A percentile compares a stretch with the other conserved stretches of the same genome.
phyloP scores from a whole-genome alignment of 2,113 vertebrate species.

The Sceloporus undulatus region DNA sequence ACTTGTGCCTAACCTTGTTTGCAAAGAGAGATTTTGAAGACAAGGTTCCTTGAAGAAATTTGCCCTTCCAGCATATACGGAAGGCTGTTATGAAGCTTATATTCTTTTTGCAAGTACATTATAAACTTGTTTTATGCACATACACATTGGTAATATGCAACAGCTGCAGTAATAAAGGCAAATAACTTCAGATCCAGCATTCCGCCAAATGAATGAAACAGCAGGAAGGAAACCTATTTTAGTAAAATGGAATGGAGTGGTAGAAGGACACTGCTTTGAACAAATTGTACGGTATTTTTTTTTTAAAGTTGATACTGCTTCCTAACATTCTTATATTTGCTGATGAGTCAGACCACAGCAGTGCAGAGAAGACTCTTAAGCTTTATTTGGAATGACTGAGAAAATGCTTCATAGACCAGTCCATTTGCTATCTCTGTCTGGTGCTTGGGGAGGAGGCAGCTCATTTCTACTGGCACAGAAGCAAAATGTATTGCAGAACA shows the following conservation, averaged over 20 bases:
- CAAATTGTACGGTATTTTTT: slow-evolving; percentile 13
- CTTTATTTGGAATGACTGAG: background rate
- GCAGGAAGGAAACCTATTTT: slow-evolving; percentile 41
- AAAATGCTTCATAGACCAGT: background rate
- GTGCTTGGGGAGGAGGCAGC: background rate
- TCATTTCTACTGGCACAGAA: background rate
- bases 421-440: background rate
- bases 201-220: slow-evolving; percentile 40
- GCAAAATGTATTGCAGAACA: background rate
- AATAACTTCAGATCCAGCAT: slow-evolving; percentile 26
- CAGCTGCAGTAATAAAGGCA: slow-evolving; percentile 26
- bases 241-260: background rate
- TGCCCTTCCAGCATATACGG: background rate
- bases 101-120: background rate
- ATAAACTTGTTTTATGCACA: slow-evolving; percentile 30
- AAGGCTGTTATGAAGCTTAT: background rate
- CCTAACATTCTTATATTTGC: background rate
- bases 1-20: background rate
- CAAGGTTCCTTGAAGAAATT: background rate
- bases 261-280: background rate
- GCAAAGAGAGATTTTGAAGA: slow-evolving; percentile 5
- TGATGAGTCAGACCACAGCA: slow-evolving; percentile 5
- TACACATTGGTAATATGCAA: slow-evolving; percentile 23
- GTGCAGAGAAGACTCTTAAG: background rate
- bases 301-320: slow-evolving; percentile 29